Conservation (phyloP, 2,888 invertebrate genomes). For the Athetis lepigone region DNA sequence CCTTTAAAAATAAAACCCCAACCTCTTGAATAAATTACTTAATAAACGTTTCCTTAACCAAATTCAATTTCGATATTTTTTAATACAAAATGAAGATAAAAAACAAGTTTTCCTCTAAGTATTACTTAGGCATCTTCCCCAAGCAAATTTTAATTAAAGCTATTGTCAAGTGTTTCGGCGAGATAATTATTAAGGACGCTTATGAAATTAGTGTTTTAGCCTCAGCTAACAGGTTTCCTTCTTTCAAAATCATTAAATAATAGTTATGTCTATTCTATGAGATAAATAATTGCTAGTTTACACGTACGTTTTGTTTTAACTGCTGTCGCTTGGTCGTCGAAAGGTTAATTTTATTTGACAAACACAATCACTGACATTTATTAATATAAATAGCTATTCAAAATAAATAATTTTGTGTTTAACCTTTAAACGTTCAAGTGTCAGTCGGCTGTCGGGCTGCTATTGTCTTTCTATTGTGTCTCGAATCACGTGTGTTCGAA, state of each 20-base stretch:
- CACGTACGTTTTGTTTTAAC: too few relatives aligned
- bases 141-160: conserved; percentile 11
- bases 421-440: too few relatives aligned
- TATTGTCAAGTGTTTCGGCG: conserved; percentile 7
- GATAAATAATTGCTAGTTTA: too few relatives aligned
- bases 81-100: conserved; percentile 3
- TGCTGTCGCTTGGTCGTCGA: too few relatives aligned
- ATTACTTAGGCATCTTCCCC: not conserved
- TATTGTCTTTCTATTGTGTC: too few relatives aligned
- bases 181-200: conserved; percentile 15
- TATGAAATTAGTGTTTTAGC: conserved; percentile 12
- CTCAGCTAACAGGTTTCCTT: not conserved
- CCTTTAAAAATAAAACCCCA: conserved; percentile 6
- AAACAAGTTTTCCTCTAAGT: conserved; percentile 7
- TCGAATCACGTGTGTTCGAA: too few relatives aligned
- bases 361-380: too few relatives aligned
- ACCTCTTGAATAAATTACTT: not conserved
- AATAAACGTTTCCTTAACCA: conserved; percentile 7
- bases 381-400: too few relatives aligned
- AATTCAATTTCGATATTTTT: conserved; percentile 28
- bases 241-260: not conserved
- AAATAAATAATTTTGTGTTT: too few relatives aligned
- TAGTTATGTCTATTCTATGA: too few relatives aligned
- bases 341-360: too few relatives aligned
- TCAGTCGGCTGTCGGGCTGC: too few relatives aligned